phyloP scores from a whole-genome alignment of 2,797 vertebrate species.

The Sparidentex hasta region DNA sequence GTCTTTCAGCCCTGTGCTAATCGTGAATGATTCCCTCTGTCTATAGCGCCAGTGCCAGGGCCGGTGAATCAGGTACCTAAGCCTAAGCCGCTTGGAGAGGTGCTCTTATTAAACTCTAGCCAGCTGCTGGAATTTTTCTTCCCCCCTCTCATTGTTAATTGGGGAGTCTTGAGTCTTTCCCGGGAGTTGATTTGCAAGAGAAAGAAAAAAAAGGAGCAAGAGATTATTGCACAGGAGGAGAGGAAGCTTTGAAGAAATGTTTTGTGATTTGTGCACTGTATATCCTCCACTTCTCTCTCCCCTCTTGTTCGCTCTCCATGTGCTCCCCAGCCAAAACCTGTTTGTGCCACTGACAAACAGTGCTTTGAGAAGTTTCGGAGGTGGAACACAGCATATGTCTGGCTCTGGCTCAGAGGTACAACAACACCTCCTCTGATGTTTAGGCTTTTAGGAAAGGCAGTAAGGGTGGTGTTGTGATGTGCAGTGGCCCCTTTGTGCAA shows the following conservation, averaged over 20 bases:
- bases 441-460: slow-evolving; percentile 50
- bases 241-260: slow-evolving; percentile 84
- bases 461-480: slow-evolving; percentile 37
- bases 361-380: slow-evolving; percentile 80
- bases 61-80: slow-evolving; percentile 85
- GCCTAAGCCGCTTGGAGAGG: slow-evolving; percentile 87
- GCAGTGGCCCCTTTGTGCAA: slow-evolving; percentile 69
- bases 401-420: slow-evolving; percentile 78
- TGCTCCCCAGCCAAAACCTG: slow-evolving; percentile 78
- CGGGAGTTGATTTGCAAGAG: slow-evolving; percentile 87
- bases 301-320: slow-evolving; percentile 51
- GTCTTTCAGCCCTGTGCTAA: slow-evolving; percentile 76
- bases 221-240: slow-evolving; percentile 87
- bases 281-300: slow-evolving; percentile 71
- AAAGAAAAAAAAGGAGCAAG: slow-evolving; percentile 82
- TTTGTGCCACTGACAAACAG: slow-evolving; percentile 75
- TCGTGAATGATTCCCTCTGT: slow-evolving; percentile 80
- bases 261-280: slow-evolving; percentile 79
- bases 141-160: slow-evolving; percentile 87
- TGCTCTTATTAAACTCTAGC: slow-evolving; percentile 85
- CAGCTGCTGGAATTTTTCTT: slow-evolving; percentile 84
- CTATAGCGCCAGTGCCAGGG: slow-evolving; percentile 80
- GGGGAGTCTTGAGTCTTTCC: slow-evolving; percentile 83
- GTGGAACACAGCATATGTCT: slow-evolving; percentile 74
- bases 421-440: slow-evolving; percentile 77